Base-by-base conservation (phyloP, 2,797 vertebrate species). In the Cyprinodon diabolis region DNA sequence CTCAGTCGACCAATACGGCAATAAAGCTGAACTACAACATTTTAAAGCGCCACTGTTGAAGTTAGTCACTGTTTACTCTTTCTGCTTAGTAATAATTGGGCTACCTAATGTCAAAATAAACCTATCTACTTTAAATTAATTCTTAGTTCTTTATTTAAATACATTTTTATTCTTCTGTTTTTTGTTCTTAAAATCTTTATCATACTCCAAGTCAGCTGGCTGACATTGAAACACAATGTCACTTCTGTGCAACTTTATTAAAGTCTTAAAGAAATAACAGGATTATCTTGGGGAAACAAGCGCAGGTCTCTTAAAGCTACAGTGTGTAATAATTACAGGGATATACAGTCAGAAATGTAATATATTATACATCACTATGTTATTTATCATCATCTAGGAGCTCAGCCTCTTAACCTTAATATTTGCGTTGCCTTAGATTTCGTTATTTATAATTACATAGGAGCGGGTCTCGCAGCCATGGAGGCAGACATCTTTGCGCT, bases 1-100 rank as follows among this genome's bases (percentile, higher is more conserved):
- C 71, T 79, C 80, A 73, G 76, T 82, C 81, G 37, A 65, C 54
- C 37, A 60, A 77, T 17, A 40, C 19, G 70, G 54, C 66, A 7
- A 5, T 4, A 45, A 21, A 54, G 19, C 40, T 43, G 40, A 5
- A 8, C 40, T 43, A 8, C 40, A 43, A 43, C 40, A 43, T 13
- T 35, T 40, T 63, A 21, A 5, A 43, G 40, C 11, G 6, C 40
- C 40, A n/a, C 62, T 45, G 11, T 65, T 7, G n/a, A 13, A 19
- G 21, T n/a, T 13, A 65, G 40, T 45, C 5, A 65, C 21, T n/a
- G 40, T 63, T 63, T n/a, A 63, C 21, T 63, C 4, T 63, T 4
- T 63, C 11, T 43, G 19, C 17, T 15, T 21, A 63, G 60, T 9
- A 30, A 37, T 60, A 1, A 15, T 37, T 60, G 30, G 25, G 4